Base-by-base conservation (phyloP, 2,888 invertebrate species). In the Subacronicta megacephala region DNA sequence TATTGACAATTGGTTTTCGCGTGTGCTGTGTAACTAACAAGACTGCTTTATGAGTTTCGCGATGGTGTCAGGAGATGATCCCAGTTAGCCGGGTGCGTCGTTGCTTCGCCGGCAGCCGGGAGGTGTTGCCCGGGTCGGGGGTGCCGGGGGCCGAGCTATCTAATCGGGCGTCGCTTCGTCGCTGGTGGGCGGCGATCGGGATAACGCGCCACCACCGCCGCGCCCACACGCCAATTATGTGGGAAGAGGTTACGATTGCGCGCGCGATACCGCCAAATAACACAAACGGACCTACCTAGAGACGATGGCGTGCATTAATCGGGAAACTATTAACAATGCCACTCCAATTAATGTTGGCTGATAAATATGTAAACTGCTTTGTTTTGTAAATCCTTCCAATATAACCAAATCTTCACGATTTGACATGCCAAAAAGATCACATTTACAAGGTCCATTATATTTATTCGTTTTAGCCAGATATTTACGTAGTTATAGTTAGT, bases 181-280 rank as follows among this genome's bases (percentile, higher is more conserved):
- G 89, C 84, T 85, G 90, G 92, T 92, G 91, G 93, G 92, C 90
- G 92, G 88, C 86, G 88, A 91, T 90, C 89, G 85, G 90, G 91
- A 92, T 91, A 90, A 88, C 88, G 82, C 82, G 83, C 88, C 85
- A 82, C 85, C 84, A 83, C 82, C 75, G 78, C 87, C 88, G 91
- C 91, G 84, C 93, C 93, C 91, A 92, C 92, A 89, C 88, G 90
- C 93, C 93, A 92, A 93, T 94, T 93, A 93, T 92, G 92, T 92
- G 90, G 92, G 92, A 92, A 93, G 93, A 93, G 89, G 90, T 91
- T 89, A 88, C 90, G 93, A 92, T 93, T 84, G 87, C 82, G 72
- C 81, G 82, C 80, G 75, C 82, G 92, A 93, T 92, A 92, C 80
- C 79, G 79, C 82, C 76, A 72, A 86, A 84, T 85, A 89, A 88